Conservation (phyloP, 2,888 invertebrate genomes). For the Orthosia gothica region DNA sequence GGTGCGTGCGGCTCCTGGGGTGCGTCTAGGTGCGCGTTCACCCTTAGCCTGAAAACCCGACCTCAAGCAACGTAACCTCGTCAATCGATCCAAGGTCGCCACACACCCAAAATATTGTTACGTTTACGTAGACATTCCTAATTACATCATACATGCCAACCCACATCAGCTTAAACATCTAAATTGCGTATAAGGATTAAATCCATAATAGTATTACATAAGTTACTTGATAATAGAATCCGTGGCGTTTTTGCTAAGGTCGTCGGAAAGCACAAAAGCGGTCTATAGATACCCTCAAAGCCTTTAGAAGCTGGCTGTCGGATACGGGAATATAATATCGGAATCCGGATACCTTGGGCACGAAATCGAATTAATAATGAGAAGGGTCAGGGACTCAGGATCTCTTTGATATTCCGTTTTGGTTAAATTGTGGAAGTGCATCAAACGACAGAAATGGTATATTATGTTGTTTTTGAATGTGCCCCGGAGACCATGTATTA, state of each 20-base stretch:
- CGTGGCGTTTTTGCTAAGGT: constrained; percentile 39
- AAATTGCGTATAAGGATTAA: constrained; percentile 30
- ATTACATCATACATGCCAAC: constrained; percentile 41
- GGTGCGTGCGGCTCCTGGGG: too few relatives aligned
- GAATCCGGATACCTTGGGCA: constrained; percentile 34
- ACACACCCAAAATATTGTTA: constrained; percentile 1
- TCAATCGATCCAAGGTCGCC: constrained; percentile 14
- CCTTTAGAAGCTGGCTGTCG: constrained; percentile 33
- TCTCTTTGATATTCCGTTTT: constrained; percentile 38
- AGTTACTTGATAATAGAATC: constrained; percentile 48
- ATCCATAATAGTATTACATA: constrained; percentile 34
- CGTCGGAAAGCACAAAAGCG: constrained; percentile 37
- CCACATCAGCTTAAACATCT: constrained; percentile 42
- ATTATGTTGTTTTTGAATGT: not conserved
- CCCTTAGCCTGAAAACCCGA: not conserved
- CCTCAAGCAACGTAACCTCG: not conserved
- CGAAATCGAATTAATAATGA: constrained; percentile 53
- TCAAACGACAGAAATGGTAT: not conserved
- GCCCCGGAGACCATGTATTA: too few relatives aligned
- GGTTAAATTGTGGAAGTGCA: constrained; percentile 30
- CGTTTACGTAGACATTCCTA: constrained; percentile 14
- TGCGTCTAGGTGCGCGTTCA: too few relatives aligned
- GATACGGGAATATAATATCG: constrained; percentile 41
- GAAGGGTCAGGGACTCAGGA: constrained; percentile 42
- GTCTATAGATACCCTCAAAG: constrained; percentile 31